These are phyloP conservation scores for Hemicrepidius hirtus DNA, from an alignment of 2,888 invertebrate genomes.

Conservation along the genomic window DNA sequence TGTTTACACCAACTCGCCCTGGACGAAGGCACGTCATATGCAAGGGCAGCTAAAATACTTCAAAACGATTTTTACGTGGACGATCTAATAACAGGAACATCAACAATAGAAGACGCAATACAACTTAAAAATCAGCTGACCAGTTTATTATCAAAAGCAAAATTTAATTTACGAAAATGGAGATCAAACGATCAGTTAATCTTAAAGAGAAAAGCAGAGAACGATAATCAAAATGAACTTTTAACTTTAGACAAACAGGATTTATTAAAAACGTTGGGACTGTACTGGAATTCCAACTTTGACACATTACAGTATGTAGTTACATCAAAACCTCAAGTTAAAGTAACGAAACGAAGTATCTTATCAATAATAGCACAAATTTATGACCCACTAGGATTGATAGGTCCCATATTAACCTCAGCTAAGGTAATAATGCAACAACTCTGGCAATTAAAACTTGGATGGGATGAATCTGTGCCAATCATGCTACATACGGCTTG, in stretches of 20 bases:
- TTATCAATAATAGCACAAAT: not conserved
- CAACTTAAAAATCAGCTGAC: not conserved
- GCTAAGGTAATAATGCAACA: not conserved
- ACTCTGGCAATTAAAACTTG: not conserved
- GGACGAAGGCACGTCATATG: too few relatives aligned
- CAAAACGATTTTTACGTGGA: conserved; percentile 43
- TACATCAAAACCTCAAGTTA: too few relatives aligned
- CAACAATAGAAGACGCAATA: not conserved
- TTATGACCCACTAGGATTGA: not conserved
- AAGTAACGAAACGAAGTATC: not conserved
- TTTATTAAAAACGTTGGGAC: too few relatives aligned
- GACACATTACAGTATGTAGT: too few relatives aligned
- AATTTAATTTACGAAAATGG: too few relatives aligned
- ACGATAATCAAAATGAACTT: too few relatives aligned
- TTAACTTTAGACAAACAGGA: too few relatives aligned
- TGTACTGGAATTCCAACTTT: too few relatives aligned
- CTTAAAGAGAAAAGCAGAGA: too few relatives aligned
- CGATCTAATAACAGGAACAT: conserved; percentile 27
- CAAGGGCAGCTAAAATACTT: too few relatives aligned
- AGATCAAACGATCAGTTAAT: too few relatives aligned
- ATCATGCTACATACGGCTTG: too few relatives aligned
- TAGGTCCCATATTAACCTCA: not conserved
- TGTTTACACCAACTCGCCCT: not conserved
- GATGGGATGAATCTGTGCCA: not conserved
- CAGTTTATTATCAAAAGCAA: not conserved